Base-by-base conservation (phyloP, 2,888 invertebrate species). In the Andrena marginata region DNA sequence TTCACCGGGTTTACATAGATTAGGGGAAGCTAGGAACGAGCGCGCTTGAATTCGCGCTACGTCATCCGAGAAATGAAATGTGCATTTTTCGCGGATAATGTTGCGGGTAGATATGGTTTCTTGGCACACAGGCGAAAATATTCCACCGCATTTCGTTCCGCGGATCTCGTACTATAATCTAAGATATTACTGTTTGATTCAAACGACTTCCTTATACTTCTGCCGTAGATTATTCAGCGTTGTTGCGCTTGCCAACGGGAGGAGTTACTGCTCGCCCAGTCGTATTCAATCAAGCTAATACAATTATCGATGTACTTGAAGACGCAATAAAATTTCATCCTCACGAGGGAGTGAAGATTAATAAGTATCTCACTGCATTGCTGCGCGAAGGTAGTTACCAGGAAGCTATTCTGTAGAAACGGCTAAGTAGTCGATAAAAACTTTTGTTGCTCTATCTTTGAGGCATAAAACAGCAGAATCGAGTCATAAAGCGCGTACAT, bases 51-150 rank as follows among this genome's bases (percentile, higher is more conserved):
- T 62, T 48, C 54, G 7, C 51, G n/a, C 35, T 5, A 1, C 35
- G 59, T n/a, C 1, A 20, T 6, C 26, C 31, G 26, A 8, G 51
- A 62, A 62, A 67, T 62, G 51, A 67, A 67, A 67, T 26, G 60
- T 23, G 54, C 67, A 77, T 51, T 77, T 76, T 60, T 76, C 64
- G 59, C 20, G 26, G 35, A 13, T 31, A 79, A 76, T 68, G 62
- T 16, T 26, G 29, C 16, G 35, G 59, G 20, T 42, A 70, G 64
- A 31, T 63, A 65, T 7, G 23, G 51, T 54, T 77, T 31, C 79
- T 70, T 77, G 79, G 65, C 70, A 67, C 20, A 7, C 29, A 7
- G 56, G 31, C n/a, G 26, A 33, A 51, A 63, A 33, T 51, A 35
- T 42, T 42, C 2, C 8, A 10, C 69, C 42, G 16, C 2, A 65